These are phyloP conservation scores for Desmophyllum pertusum DNA, from an alignment of 92 coral and sea anemone species.

Conservation along the genomic window DNA sequence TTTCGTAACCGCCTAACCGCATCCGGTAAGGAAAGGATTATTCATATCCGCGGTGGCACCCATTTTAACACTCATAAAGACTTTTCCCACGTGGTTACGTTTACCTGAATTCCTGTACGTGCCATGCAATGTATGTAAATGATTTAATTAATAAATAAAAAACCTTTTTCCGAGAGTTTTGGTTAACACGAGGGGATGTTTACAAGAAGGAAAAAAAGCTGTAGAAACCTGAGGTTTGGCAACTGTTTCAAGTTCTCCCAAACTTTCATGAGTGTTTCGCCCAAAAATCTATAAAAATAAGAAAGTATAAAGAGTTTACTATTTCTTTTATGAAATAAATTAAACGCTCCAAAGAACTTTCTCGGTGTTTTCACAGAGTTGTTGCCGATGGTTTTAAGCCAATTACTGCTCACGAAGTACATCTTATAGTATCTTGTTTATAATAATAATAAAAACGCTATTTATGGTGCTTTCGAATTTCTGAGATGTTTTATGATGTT, in stretches of 20 bases:
- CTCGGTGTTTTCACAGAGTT: not conserved
- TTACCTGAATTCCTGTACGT: conserved; percentile 20
- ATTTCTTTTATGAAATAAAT: not conserved
- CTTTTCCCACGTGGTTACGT: conserved; percentile 33
- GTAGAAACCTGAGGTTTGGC: not conserved
- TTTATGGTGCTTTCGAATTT: conserved; percentile 9
- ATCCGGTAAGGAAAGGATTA: conserved; percentile 2
- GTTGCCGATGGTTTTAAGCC: not conserved
- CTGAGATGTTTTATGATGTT: not conserved
- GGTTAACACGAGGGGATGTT: not conserved
- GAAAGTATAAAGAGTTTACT: too few relatives aligned
- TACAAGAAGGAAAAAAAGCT: not conserved
- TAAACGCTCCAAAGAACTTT: not conserved
- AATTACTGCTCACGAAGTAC: not conserved
- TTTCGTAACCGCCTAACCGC: conserved; percentile 4
- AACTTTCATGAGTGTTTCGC: not conserved
- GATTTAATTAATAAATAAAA: not conserved
- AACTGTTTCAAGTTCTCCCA: too few relatives aligned
- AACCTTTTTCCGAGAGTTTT: not conserved
- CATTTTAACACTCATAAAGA: not conserved
- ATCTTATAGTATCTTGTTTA: not conserved
- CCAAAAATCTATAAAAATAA: too few relatives aligned
- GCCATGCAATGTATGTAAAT: not conserved
- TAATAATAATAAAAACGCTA: too few relatives aligned
- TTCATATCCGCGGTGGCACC: not conserved